Evolutionary conservation across 2,113 vertebrate genomes (phyloP).

Genomic region (Nettapus auritus): DNA sequence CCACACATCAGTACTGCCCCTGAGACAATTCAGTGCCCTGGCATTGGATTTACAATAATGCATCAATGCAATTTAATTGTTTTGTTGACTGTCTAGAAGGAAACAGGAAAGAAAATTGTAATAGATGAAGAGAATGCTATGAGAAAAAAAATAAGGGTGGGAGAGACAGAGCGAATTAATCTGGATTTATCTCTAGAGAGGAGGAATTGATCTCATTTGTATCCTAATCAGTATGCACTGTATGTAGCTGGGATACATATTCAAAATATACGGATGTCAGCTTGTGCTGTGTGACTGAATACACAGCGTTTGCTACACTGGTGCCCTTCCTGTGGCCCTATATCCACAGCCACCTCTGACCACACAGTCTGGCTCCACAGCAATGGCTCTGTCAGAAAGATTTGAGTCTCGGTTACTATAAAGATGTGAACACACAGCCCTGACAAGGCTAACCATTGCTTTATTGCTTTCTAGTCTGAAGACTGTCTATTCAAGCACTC

Average conservation of each 20-base stretch:
- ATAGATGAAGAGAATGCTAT: not conserved
- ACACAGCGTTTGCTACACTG: not conserved
- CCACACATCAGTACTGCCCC: not conserved
- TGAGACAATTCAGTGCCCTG: not conserved
- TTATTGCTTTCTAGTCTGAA: not conserved
- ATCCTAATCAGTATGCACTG: not conserved
- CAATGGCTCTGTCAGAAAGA: accelerated
- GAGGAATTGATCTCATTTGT: not conserved
- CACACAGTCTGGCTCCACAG: no score
- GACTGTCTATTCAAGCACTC: not conserved
- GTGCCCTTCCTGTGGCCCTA: accelerated
- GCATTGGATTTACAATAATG: not conserved
- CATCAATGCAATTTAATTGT: not conserved
- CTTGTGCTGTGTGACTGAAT: not conserved
- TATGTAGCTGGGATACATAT: not conserved
- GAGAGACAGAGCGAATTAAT: not conserved
- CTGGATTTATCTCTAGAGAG: not conserved
- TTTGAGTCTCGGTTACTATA: not conserved
- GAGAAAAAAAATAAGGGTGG: no score
- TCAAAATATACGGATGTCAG: not conserved
- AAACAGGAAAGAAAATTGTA: not conserved
- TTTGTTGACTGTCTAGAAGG: not conserved
- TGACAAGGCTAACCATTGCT: not conserved
- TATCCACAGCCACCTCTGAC: no score
- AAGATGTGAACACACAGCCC: not conserved